Percentiles rank a stretch among this genome's conserved stretches.
Evolutionary conservation across 2,888 invertebrate species (phyloP).

Genomic region (Gymnosoma rotundatum): DNA sequence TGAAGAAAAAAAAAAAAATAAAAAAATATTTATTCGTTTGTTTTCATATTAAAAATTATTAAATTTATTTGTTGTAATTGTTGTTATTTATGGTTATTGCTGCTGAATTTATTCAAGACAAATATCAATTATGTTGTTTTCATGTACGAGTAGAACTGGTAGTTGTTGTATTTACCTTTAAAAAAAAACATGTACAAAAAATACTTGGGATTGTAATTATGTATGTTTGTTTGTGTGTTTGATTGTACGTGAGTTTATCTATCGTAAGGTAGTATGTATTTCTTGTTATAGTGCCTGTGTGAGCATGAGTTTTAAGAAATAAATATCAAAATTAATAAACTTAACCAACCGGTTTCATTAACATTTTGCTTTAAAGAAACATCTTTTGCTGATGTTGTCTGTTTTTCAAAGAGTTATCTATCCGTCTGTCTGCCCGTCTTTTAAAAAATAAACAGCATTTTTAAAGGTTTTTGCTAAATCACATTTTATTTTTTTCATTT

Average conservation of each 20-base stretch:
- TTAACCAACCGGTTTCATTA: slow-evolving; percentile 64
- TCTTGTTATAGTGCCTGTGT: slow-evolving; percentile 11
- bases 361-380: slow-evolving; percentile 45
- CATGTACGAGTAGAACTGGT: not conserved
- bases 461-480: slow-evolving; percentile 37
- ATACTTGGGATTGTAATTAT: not conserved
- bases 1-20: not conserved
- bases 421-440: not conserved
- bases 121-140: slow-evolving; percentile 56
- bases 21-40: not conserved
- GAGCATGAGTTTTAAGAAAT: slow-evolving; percentile 22
- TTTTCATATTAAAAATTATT: slow-evolving; percentile 27
- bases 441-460: slow-evolving; percentile 10
- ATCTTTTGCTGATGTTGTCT: slow-evolving; percentile 36
- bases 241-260: not conserved
- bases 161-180: slow-evolving; percentile 6
- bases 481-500: slow-evolving; percentile 14
- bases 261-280: not conserved
- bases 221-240: not conserved
- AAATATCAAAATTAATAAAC: slow-evolving; percentile 48
- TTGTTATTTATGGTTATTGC: slow-evolving; percentile 4
- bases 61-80: not conserved
- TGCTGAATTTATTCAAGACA: slow-evolving; percentile 40
- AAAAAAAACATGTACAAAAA: slow-evolving; percentile 1
- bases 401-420: slow-evolving; percentile 36